Evolutionary conservation across 2,888 invertebrate species (phyloP), one percentile per base, ranked within the genome.

Genomic region (Cactoblastis cactorum): DNA sequence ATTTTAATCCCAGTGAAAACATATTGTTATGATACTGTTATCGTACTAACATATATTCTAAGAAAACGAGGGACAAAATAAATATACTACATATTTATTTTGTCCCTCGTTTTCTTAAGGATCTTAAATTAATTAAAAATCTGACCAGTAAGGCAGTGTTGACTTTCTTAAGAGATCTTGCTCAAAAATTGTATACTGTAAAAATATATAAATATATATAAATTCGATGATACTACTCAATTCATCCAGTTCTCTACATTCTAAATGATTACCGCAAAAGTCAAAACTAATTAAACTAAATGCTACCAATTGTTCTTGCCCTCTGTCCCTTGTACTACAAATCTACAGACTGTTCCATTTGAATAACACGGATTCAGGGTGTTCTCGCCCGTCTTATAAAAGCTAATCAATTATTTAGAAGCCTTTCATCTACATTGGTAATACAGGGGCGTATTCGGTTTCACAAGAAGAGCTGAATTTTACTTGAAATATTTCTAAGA

Each of bases 321-420:
- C 55, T 53, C 51, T 56, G 55, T 61, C 64, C 72, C 68, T 62
- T 66, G 67, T 72, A 63, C 45, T 62, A 76, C 74, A 72, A 70
- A 69, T 67, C 67, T 68, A 71, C 61, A 67, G 60, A 55, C 62
- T 68, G 74, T 71, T 63, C 64, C 63, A 78, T 78, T 78, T 77
- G 76, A 80, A 80, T 82, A 79, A 75, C 69, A 74, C 68, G 63
- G 68, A 71, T 71, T 69, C 71, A 56, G 61, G 67, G 65, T 66
- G 65, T 69, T 70, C 71, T 67, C 67, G 62, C 60, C 64, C 57
- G 68, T 60, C 74, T 74, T 69, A 66, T 69, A 67, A 74, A 70
- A 71, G 68, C 71, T 68, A 71, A 80, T 81, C 76, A 79, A 80
- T 82, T 82, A 82, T 80, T 78, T 72, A 76, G 71, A 69, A 74